A percentile compares a stretch with the other conserved stretches of the same genome.
Conservation (phyloP, 2,113 vertebrate species). For the Suncus etruscus region DNA sequence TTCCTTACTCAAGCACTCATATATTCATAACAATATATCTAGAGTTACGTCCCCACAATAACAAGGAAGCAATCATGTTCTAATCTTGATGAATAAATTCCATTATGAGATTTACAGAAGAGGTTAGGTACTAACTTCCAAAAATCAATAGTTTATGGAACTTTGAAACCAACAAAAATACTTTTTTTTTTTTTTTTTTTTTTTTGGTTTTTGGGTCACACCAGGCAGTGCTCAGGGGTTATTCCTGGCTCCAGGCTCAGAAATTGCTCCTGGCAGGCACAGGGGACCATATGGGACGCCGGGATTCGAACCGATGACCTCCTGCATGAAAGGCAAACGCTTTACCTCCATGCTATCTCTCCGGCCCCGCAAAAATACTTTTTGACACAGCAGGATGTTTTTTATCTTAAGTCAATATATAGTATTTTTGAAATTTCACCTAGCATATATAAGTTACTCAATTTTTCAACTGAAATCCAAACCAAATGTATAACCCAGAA, state of each 20-base stretch:
- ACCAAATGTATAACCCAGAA: conserved; percentile 51
- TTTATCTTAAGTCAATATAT: conserved; percentile 20
- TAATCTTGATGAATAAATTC: conserved; percentile 51
- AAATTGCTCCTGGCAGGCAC: too few relatives aligned
- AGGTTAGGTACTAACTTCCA: conserved; percentile 36
- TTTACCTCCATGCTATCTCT: too few relatives aligned
- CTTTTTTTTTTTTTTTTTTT: conserved; percentile 15
- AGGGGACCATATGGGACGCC: too few relatives aligned
- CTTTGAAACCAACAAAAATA: conserved; percentile 45
- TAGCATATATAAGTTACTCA: conserved; percentile 30
- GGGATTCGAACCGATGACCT: too few relatives aligned
- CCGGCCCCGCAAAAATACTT: neutral
- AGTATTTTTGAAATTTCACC: conserved; percentile 57
- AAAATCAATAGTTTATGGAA: conserved; percentile 64
- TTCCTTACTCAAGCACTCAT: conserved; percentile 40
- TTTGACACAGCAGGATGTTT: conserved; percentile 29
- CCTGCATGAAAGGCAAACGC: too few relatives aligned
- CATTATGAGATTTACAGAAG: conserved; percentile 56
- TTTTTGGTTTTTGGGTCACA: too few relatives aligned
- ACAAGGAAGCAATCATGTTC: too few relatives aligned
- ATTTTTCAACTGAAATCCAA: conserved; percentile 40
- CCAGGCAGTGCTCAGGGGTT: too few relatives aligned
- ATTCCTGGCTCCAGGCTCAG: too few relatives aligned
- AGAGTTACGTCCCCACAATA: neutral
- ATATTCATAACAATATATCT: conserved; percentile 23